These are phyloP conservation scores for Pogonomyrmex barbatus DNA, from an alignment of 1,140 invertebrate genomes.

Conservation along the genomic window DNA sequence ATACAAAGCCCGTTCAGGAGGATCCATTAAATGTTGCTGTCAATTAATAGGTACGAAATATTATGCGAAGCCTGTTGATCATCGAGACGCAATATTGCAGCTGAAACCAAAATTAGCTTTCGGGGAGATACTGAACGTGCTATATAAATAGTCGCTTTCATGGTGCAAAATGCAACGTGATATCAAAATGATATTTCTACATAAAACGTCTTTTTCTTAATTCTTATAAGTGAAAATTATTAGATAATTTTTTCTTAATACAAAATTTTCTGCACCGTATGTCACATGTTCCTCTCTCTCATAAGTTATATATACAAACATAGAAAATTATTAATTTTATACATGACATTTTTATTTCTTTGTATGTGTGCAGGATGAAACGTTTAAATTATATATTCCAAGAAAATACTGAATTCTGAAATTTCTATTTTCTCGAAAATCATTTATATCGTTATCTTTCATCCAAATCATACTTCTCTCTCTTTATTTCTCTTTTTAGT, in stretches of 20 bases:
- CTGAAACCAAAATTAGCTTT: constrained; percentile 63
- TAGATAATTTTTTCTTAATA: background rate
- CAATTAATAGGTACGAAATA: constrained; percentile 40
- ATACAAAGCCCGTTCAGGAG: background rate
- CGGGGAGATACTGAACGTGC: constrained; percentile 20
- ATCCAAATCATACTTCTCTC: background rate
- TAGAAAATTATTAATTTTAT: background rate
- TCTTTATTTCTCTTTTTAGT: background rate
- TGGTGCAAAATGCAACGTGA: constrained; percentile 47
- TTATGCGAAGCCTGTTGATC: constrained; percentile 36
- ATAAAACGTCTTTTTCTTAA: background rate
- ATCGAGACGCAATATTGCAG: constrained; percentile 59
- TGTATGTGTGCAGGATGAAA: background rate
- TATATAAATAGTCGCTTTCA: constrained; percentile 57
- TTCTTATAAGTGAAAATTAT: background rate
- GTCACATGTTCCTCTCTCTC: background rate
- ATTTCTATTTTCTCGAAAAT: background rate
- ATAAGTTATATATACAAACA: background rate
- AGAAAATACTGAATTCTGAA: background rate
- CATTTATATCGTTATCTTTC: background rate
- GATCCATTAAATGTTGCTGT: constrained; percentile 7
- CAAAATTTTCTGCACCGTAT: background rate
- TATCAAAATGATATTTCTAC: constrained; percentile 28
- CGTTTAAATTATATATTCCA: background rate
- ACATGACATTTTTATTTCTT: background rate